phyloP scores from a whole-genome alignment of 1,140 invertebrate genomes.

The Lordiphosa mommai region DNA sequence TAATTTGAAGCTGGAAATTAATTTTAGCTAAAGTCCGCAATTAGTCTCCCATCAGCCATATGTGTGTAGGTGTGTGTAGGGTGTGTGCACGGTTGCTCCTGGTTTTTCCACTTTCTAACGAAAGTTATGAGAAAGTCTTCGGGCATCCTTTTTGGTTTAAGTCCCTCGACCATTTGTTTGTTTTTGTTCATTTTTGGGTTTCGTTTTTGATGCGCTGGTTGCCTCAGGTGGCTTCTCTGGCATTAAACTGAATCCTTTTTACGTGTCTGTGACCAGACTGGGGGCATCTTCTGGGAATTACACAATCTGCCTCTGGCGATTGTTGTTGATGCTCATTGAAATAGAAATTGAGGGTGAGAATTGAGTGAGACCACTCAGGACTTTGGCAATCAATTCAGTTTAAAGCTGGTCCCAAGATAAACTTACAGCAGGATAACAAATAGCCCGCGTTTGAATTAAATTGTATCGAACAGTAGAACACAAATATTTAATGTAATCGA shows the following conservation, averaged over 20 bases:
- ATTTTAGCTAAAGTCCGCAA: slow-evolving; percentile 67
- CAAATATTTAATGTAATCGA: too few relatives aligned
- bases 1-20: slow-evolving; percentile 68
- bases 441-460: too few relatives aligned
- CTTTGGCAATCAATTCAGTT: slow-evolving; percentile 9
- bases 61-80: slow-evolving; percentile 13
- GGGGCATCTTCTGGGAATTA: slow-evolving; percentile 20
- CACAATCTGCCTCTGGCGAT: slow-evolving; percentile 21
- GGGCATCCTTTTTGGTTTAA: not conserved
- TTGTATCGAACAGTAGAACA: too few relatives aligned
- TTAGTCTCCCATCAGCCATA: slow-evolving; percentile 54
- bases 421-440: too few relatives aligned
- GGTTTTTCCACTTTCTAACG: not conserved
- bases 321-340: slow-evolving; percentile 50
- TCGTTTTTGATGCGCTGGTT: slow-evolving; percentile 5
- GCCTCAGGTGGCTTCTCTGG: slow-evolving; percentile 23
- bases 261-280: slow-evolving; percentile 36
- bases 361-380: not conserved
- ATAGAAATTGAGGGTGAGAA: slow-evolving; percentile 11
- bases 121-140: slow-evolving; percentile 31
- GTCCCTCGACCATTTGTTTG: slow-evolving; percentile 15
- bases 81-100: not conserved
- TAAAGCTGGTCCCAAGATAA: not conserved
- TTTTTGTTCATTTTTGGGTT: slow-evolving; percentile 37
- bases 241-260: slow-evolving; percentile 63